Evolutionary conservation across 2,888 invertebrate species (phyloP), one percentile per base, ranked within the genome.

Genomic region (Darwinula stevensoni): DNA sequence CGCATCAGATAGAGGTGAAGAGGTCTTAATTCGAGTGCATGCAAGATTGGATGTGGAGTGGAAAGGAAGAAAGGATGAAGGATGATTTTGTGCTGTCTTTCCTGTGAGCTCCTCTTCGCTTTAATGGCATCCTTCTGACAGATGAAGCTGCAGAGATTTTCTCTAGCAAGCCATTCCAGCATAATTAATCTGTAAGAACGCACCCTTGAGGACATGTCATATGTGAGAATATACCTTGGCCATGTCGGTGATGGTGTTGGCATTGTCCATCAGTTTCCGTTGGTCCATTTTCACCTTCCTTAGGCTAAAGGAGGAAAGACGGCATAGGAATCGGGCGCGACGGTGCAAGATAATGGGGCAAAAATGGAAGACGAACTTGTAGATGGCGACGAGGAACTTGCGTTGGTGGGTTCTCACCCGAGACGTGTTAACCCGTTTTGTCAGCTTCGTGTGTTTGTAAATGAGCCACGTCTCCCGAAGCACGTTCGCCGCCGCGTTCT

Each of bases 201-300:
- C n/a, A n/a, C n/a, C n/a, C n/a, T n/a, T n/a, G n/a, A n/a, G n/a
- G n/a, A n/a, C n/a, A n/a, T n/a, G n/a, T n/a, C n/a, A n/a, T n/a
- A n/a, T n/a, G n/a, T n/a, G n/a, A n/a, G 2, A 4, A 52, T 55
- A 59, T 65, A 94, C 94, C 72, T 97, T 97, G 46, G 94, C 94
- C 80, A 97, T 91, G 52, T 97, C 97, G 36, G 91, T 88, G 53
- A 97, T 76, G 36, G 94, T 94, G 49, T 88, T 91, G 42, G 91
- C 86, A 52, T 94, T 94, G 54, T 97, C 97, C 72, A 86, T 84
- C 45, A 97, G 59, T 59, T 97, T 97, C 52, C 97, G 65, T 62
- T 97, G 94, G 62, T 94, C 94, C 80, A 94, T 86, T 63, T 97
- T 97, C 39, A 97, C 91, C 63, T 94, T 86, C 49, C 97, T 65